These are phyloP conservation scores for Clarias laeviceps DNA, from an alignment of 2,797 vertebrate species.

Conservation along the genomic window DNA sequence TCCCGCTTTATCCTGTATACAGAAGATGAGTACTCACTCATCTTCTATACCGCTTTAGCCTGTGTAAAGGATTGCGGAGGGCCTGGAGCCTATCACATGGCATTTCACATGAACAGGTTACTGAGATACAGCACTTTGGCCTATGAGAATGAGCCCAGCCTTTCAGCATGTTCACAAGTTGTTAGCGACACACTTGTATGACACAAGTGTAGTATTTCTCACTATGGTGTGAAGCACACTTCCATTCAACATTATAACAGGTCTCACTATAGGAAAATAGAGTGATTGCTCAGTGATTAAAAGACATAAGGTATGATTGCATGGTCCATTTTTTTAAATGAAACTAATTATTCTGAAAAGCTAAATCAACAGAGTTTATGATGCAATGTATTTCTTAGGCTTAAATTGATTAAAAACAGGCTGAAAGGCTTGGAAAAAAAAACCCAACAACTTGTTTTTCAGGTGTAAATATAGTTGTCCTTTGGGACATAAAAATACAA, in stretches of 20 bases:
- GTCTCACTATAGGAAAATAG: not conserved
- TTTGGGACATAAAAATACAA: conserved; percentile 55
- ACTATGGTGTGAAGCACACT: not conserved
- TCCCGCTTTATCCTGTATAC: too few species aligned
- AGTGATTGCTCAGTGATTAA: not conserved
- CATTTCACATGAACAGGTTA: too few species aligned
- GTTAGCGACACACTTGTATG: too few species aligned
- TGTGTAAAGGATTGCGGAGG: too few species aligned
- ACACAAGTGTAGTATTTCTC: too few species aligned
- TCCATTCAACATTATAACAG: not conserved
- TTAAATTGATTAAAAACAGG: not conserved
- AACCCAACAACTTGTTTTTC: not conserved
- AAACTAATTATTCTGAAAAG: not conserved
- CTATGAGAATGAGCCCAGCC: too few species aligned
- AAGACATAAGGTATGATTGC: too few species aligned
- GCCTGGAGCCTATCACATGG: too few species aligned
- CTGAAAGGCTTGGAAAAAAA: not conserved
- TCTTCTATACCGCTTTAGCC: too few species aligned
- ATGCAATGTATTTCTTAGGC: not conserved
- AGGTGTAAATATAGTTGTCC: conserved; percentile 38
- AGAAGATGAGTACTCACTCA: too few species aligned
- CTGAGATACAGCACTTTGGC: too few species aligned
- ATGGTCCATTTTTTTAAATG: not conserved
- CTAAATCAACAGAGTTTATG: not conserved
- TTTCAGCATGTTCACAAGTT: too few species aligned